These are phyloP conservation scores for Heliconius ismenius DNA, from an alignment of 2,888 invertebrate genomes.

Conservation along the genomic window DNA sequence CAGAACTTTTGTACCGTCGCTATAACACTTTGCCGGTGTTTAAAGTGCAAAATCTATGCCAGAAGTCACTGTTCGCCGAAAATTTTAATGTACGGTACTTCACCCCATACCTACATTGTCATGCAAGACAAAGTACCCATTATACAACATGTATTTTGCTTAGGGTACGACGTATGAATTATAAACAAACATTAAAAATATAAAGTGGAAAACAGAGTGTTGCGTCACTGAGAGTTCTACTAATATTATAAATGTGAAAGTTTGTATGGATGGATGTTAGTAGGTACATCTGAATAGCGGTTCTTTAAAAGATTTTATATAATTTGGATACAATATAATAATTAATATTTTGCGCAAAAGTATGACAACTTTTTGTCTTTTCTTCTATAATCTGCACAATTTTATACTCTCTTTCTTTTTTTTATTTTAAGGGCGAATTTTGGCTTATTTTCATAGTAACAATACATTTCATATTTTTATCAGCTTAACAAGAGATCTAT, in stretches of 20 bases:
- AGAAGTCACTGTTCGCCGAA: constrained; percentile 20
- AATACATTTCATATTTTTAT: constrained; percentile 8
- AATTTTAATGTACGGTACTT: constrained; percentile 10
- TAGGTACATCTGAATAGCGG: no score
- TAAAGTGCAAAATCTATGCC: constrained; percentile 5
- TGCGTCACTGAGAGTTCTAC: background rate
- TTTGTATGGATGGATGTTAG: no score
- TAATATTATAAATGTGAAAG: no score
- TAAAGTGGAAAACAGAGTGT: background rate
- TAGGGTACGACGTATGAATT: background rate
- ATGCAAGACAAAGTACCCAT: constrained; percentile 16
- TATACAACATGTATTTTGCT: background rate
- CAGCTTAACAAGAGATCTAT: background rate
- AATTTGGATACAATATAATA: no score
- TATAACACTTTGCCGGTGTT: constrained; percentile 3
- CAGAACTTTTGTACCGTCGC: background rate
- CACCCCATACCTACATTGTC: constrained; percentile 16
- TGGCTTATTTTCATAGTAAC: no score
- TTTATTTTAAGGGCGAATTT: no score
- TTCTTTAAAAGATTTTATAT: no score
- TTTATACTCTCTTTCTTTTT: background rate
- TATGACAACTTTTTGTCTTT: no score
- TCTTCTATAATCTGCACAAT: background rate
- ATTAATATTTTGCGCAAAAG: no score
- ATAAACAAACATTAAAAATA: background rate